Base-by-base conservation (phyloP, 2,113 vertebrate species). In the Gymnogyps californianus region DNA sequence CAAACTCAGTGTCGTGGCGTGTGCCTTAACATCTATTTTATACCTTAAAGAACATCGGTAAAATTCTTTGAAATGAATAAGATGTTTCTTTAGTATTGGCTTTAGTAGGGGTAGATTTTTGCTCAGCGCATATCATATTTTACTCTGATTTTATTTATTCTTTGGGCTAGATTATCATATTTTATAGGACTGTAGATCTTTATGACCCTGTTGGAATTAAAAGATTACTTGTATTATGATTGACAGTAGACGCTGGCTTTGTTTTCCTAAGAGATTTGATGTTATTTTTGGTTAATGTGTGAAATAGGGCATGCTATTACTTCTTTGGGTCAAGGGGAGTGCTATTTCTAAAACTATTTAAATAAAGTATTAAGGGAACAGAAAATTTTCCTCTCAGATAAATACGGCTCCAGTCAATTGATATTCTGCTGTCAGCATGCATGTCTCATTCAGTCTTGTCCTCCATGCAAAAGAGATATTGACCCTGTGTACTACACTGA, bases 331-430 rank as follows among this genome's bases (percentile, higher is more conserved):
- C 86, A 93, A 91, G 52, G 46, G 66, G 59, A 81, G 7, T 83
- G 58, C 58, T 92, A 47, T 87, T 89, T 91, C 58, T 65, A 90
- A 88, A 90, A 92, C 38, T 69, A 65, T 85, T 88, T 95, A 61
- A 76, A 81, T 61, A 55, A 91, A 91, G 15, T 34, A 76, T 96
- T 96, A 83, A 62, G 58, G 75, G 61, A 95, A 80, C 6, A 69
- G 38, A 91, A 88, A 79, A 59, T 40, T 31, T 72, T 80, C 22
- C 36, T 91, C 38, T 87, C 66, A 32, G 44, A 87, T 87, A 82
- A 76, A 79, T 87, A 74, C 2, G 4, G 3, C 36, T 94, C 16
- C 74, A 62, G 49, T 67, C 78, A 95, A 80, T 91, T 93, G 70
- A 32, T 90, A 79, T 96, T 96, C 91, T 78, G 24, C 42, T 67